Percentiles rank a stretch among this genome's conserved stretches.
These are phyloP conservation scores for Pyrgilauda ruficollis DNA, from an alignment of 2,113 vertebrate species.

Conservation along the genomic window DNA sequence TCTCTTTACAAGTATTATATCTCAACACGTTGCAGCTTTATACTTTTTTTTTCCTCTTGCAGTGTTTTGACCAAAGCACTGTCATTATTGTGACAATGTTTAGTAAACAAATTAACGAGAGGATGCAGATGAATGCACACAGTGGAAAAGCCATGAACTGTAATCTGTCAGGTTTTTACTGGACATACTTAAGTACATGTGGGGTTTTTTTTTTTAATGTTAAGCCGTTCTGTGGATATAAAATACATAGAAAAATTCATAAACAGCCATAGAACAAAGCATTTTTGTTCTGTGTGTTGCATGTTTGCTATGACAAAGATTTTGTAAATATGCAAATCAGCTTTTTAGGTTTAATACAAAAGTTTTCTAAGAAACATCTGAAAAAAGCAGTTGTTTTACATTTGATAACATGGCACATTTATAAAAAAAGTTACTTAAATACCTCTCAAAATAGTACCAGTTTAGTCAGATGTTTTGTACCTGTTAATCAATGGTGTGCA, in stretches of 20 bases:
- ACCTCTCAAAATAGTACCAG: slow-evolving; percentile 67
- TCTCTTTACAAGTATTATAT: slow-evolving; percentile 74
- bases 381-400: slow-evolving; percentile 58
- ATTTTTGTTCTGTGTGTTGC: slow-evolving; percentile 73
- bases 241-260: slow-evolving; percentile 47
- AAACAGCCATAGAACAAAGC: slow-evolving; percentile 77
- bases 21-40: slow-evolving; percentile 50
- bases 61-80: slow-evolving; percentile 75
- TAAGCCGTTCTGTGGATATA: slow-evolving; percentile 59
- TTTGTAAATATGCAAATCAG: slow-evolving; percentile 84
- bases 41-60: slow-evolving; percentile 14
- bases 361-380: slow-evolving; percentile 70
- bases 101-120: slow-evolving; percentile 65
- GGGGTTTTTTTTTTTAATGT: background rate
- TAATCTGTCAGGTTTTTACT: slow-evolving; percentile 70
- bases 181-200: slow-evolving; percentile 52
- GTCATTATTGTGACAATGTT: slow-evolving; percentile 69
- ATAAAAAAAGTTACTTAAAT: slow-evolving; percentile 60
- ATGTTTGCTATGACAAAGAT: slow-evolving; percentile 79
- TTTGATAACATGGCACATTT: slow-evolving; percentile 68
- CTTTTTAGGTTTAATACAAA: slow-evolving; percentile 78
- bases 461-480: slow-evolving; percentile 58
- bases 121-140: slow-evolving; percentile 51
- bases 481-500: slow-evolving; percentile 67
- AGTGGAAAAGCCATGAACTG: slow-evolving; percentile 67